Evolutionary conservation across 2,113 vertebrate species (phyloP).

Genomic region (Narcine bancroftii): DNA sequence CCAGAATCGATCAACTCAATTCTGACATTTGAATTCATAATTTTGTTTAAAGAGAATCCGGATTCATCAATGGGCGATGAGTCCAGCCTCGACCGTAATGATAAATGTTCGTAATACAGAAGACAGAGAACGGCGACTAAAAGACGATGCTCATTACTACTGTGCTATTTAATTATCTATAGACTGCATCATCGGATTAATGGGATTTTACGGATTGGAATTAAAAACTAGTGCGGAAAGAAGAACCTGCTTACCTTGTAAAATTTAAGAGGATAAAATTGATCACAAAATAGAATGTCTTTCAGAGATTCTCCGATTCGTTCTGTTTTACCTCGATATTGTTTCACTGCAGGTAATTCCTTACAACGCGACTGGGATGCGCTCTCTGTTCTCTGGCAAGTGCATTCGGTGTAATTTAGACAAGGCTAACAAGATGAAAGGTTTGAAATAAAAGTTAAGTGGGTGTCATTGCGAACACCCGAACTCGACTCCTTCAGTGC

Average conservation of each 20-base stretch:
- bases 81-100: neutral
- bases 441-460: neutral
- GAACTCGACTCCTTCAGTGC: neutral
- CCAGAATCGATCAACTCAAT: neutral
- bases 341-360: neutral
- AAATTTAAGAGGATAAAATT: neutral
- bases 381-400: neutral
- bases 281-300: neutral
- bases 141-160: neutral
- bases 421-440: too few species aligned
- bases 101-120: neutral
- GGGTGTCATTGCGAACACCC: neutral
- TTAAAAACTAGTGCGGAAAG: neutral
- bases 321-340: neutral
- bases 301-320: neutral
- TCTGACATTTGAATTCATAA: neutral
- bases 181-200: slow-evolving; percentile 39
- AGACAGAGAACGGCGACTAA: neutral
- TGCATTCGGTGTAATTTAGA: neutral
- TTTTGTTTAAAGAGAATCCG: too few species aligned
- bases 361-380: neutral
- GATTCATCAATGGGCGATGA: neutral
- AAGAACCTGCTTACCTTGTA: neutral
- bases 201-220: neutral
- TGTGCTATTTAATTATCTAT: slow-evolving; percentile 41